Percentiles rank a stretch among this genome's conserved stretches.
Evolutionary conservation across 2,888 invertebrate species (phyloP).

Genomic region (Oscheius sp.): DNA sequence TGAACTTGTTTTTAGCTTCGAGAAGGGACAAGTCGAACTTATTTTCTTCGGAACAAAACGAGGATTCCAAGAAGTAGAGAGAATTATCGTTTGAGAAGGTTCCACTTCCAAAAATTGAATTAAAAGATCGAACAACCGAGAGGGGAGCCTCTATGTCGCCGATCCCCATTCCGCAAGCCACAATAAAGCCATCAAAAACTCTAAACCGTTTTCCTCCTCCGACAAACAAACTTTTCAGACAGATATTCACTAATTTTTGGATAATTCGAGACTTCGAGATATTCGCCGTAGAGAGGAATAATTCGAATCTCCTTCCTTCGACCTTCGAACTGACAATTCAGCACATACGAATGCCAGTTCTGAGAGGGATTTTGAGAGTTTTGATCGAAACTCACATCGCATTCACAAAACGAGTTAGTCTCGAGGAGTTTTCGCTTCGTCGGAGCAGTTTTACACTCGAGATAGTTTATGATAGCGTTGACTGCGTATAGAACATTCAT

Average conservation of each 20-base stretch:
- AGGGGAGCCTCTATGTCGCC: background rate
- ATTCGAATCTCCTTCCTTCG: background rate
- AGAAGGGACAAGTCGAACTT: background rate
- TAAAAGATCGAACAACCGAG: background rate
- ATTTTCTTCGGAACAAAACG: background rate
- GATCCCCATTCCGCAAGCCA: background rate
- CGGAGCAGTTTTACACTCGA: background rate
- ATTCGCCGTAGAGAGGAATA: background rate
- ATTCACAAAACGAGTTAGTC: background rate
- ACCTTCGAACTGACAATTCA: too few relatives aligned
- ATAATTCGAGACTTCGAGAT: background rate
- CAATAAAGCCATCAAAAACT: background rate
- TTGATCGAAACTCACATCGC: background rate
- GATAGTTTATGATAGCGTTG: background rate
- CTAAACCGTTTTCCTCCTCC: background rate
- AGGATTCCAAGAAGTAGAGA: background rate
- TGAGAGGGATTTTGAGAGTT: background rate
- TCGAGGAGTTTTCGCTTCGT: background rate
- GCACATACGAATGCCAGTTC: background rate
- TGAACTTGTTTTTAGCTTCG: background rate
- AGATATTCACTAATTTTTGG: background rate
- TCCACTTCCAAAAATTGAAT: background rate
- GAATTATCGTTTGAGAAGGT: background rate
- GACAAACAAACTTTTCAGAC: background rate
- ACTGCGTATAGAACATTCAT: background rate